Percentiles rank a stretch among this genome's conserved stretches.
These are phyloP conservation scores for Clarias platycephalus DNA, from an alignment of 2,797 vertebrate genomes.

Conservation along the genomic window DNA sequence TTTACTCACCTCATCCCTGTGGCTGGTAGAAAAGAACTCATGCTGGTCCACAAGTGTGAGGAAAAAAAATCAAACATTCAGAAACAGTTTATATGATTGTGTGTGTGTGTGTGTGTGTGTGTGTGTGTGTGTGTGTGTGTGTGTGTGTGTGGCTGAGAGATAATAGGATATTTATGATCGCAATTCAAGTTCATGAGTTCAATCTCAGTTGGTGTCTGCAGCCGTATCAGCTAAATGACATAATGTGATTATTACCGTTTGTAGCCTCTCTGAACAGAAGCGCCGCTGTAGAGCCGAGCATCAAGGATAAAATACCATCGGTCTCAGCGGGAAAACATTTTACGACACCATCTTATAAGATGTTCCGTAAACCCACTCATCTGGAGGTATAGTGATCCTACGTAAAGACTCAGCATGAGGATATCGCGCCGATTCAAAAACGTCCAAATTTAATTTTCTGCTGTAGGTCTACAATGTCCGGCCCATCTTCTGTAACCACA, in stretches of 20 bases:
- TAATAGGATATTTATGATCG: background rate
- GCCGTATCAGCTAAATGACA: slow-evolving; percentile 1
- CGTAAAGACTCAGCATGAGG: background rate
- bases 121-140: background rate
- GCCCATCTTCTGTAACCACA: background rate
- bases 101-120: background rate
- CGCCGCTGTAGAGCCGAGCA: background rate
- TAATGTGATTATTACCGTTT: slow-evolving; percentile 1
- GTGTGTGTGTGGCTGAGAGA: background rate
- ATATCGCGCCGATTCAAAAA: too few species aligned
- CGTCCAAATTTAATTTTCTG: background rate
- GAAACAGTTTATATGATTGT: background rate
- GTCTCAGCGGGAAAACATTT: slow-evolving; percentile 11
- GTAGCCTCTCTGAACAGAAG: background rate
- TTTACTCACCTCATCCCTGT: slow-evolving; percentile 1
- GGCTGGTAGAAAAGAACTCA: slow-evolving; percentile 13
- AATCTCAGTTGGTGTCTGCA: slow-evolving; percentile 9
- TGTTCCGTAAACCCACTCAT: background rate
- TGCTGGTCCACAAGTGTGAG: background rate
- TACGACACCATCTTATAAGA: background rate
- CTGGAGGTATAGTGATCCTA: background rate
- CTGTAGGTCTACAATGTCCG: background rate
- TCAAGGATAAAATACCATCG: background rate
- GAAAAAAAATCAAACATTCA: background rate
- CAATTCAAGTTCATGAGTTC: slow-evolving; percentile 13